Evolutionary conservation across 1,140 invertebrate species (phyloP).

Genomic region (Ditylenchus dipsaci): DNA sequence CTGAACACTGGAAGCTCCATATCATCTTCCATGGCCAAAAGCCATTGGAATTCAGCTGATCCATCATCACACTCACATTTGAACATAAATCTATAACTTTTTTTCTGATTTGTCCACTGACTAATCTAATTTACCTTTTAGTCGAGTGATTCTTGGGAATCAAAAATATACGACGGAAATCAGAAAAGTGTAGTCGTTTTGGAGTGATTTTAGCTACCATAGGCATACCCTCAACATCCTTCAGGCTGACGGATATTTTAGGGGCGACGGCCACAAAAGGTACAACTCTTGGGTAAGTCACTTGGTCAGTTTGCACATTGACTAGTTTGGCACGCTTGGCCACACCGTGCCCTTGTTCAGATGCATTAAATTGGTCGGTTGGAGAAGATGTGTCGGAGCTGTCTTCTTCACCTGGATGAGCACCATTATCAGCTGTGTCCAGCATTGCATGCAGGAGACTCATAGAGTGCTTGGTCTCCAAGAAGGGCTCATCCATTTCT

Average conservation of each 20-base stretch:
- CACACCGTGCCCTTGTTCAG: no score
- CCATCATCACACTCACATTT: constrained; percentile 50
- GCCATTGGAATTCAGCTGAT: constrained; percentile 39
- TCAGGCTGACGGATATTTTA: not conserved
- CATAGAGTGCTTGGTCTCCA: no score
- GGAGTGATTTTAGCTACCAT: not conserved
- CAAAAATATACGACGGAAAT: not conserved
- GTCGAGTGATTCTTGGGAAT: not conserved
- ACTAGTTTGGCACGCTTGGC: no score
- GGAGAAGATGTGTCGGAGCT: no score
- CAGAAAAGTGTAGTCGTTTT: not conserved
- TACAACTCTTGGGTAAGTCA: no score
- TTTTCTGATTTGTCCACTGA: not conserved
- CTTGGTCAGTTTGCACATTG: no score
- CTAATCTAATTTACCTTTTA: not conserved
- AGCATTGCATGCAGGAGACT: no score
- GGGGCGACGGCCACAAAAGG: not conserved
- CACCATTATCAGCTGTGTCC: no score
- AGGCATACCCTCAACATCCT: not conserved
- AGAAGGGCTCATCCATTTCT: no score
- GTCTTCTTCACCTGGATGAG: no score
- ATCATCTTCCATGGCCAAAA: constrained; percentile 35
- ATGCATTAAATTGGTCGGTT: no score
- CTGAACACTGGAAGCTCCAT: constrained; percentile 41
- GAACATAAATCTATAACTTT: constrained; percentile 39